Conservation (phyloP, 2,113 vertebrate genomes). For the Synodontis membranacea region DNA sequence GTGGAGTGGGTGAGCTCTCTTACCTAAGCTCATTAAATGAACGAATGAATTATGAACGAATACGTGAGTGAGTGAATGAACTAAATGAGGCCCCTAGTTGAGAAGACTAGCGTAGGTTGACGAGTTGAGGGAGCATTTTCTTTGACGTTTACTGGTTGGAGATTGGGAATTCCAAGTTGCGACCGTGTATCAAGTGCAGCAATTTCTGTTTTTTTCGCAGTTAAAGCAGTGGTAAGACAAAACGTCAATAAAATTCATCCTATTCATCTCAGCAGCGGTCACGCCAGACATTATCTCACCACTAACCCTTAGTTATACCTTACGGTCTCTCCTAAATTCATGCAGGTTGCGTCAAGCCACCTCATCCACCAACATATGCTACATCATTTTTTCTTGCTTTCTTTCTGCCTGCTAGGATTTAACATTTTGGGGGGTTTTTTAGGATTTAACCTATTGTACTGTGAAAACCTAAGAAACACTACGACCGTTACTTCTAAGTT, state of each 20-base stretch:
- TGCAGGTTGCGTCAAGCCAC: not conserved
- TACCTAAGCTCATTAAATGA: not conserved
- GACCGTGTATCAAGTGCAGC: too few species aligned
- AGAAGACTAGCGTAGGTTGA: not conserved
- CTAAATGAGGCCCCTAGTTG: not conserved
- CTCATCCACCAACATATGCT: not conserved
- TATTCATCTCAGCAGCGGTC: not conserved
- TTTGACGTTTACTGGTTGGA: not conserved
- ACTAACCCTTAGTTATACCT: too few species aligned
- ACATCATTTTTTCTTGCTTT: too few species aligned
- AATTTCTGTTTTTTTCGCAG: not conserved
- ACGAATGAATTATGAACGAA: not conserved
- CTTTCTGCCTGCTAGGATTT: not conserved
- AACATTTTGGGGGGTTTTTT: too few species aligned
- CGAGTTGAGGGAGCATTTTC: not conserved
- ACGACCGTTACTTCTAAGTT: not conserved
- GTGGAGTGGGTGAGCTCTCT: conserved; percentile 85
- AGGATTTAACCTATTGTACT: not conserved
- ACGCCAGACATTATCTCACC: not conserved
- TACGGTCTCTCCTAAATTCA: not conserved
- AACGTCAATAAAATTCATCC: not conserved
- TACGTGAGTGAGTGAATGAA: not conserved
- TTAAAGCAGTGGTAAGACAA: not conserved
- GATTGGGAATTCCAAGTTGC: not conserved
- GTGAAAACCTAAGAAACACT: too few species aligned